These are phyloP conservation scores for Liparis tanakae DNA, from an alignment of 2,797 vertebrate species.

Conservation along the genomic window DNA sequence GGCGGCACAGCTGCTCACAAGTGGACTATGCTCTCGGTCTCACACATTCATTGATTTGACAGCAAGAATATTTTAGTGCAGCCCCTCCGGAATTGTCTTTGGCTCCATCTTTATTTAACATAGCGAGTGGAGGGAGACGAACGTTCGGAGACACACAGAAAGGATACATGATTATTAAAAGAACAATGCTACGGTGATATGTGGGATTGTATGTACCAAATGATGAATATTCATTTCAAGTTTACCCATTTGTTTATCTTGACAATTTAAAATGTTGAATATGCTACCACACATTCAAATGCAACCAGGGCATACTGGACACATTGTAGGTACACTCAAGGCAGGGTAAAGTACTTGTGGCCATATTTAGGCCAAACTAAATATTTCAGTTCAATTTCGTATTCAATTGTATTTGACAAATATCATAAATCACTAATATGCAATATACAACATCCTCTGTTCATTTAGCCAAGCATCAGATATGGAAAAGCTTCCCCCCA, in stretches of 20 bases:
- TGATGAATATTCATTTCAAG: conserved; percentile 24
- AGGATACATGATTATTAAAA: conserved; percentile 35
- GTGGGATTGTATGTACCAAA: neutral
- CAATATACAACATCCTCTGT: too few relatives aligned
- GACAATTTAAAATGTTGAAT: neutral
- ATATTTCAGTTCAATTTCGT: neutral
- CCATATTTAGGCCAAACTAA: conserved; percentile 59
- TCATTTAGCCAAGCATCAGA: too few relatives aligned
- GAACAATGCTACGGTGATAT: conserved; percentile 35
- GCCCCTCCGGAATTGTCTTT: conserved; percentile 54
- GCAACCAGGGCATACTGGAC: neutral
- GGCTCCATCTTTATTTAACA: conserved; percentile 60
- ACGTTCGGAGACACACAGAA: conserved; percentile 43
- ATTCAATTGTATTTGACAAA: neutral
- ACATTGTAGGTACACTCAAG: neutral
- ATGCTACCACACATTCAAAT: neutral
- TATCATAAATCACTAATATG: neutral
- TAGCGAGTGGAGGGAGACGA: conserved; percentile 29
- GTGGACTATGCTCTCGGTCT: conserved; percentile 62
- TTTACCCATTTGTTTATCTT: conserved; percentile 20
- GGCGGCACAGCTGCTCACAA: conserved; percentile 58
- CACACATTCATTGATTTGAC: conserved; percentile 67
- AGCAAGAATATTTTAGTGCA: conserved; percentile 66
- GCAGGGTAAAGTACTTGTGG: conserved; percentile 9
- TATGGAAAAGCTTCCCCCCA: too few relatives aligned